Conservation (phyloP, 2,888 invertebrate genomes). For the Epinotia brunnichana region DNA sequence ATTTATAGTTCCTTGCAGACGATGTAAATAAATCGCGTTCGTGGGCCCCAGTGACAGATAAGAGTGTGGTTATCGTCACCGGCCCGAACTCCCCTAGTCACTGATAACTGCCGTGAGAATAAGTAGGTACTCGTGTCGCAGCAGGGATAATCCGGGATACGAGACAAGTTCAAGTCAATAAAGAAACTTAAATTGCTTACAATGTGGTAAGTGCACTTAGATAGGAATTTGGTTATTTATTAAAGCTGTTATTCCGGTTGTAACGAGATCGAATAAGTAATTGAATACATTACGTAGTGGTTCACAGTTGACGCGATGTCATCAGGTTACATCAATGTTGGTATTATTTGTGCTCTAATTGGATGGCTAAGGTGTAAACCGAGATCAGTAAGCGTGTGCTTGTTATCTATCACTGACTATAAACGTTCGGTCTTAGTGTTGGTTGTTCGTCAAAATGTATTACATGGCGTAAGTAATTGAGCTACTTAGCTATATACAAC, state of each 20-base stretch:
- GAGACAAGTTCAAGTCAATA: slow-evolving; percentile 42
- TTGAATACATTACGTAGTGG: slow-evolving; percentile 53
- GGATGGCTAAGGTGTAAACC: slow-evolving; percentile 49
- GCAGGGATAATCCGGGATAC: slow-evolving; percentile 62
- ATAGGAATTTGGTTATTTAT: slow-evolving; percentile 10
- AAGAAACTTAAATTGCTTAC: background rate
- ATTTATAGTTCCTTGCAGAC: slow-evolving; percentile 45
- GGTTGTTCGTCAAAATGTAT: slow-evolving; percentile 13
- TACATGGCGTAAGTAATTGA: slow-evolving; percentile 37
- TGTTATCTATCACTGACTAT: slow-evolving; percentile 49
- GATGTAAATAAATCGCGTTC: slow-evolving; percentile 59
- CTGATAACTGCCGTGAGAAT: slow-evolving; percentile 75
- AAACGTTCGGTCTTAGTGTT: slow-evolving; percentile 32
- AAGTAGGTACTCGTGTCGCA: slow-evolving; percentile 52
- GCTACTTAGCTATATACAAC: slow-evolving; percentile 26
- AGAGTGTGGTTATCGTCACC: slow-evolving; percentile 71
- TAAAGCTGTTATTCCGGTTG: slow-evolving; percentile 37
- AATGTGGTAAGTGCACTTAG: background rate
- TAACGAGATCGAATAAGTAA: slow-evolving; percentile 46
- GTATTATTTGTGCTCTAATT: slow-evolving; percentile 48
- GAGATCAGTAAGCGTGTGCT: slow-evolving; percentile 21
- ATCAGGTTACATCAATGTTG: slow-evolving; percentile 51
- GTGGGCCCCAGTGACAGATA: slow-evolving; percentile 65
- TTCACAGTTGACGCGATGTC: slow-evolving; percentile 52
- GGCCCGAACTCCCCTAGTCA: slow-evolving; percentile 61